Percentiles rank a stretch among this genome's conserved stretches.
Evolutionary conservation across 2,113 vertebrate genomes (phyloP).

Genomic region (Pluvialis apricaria): DNA sequence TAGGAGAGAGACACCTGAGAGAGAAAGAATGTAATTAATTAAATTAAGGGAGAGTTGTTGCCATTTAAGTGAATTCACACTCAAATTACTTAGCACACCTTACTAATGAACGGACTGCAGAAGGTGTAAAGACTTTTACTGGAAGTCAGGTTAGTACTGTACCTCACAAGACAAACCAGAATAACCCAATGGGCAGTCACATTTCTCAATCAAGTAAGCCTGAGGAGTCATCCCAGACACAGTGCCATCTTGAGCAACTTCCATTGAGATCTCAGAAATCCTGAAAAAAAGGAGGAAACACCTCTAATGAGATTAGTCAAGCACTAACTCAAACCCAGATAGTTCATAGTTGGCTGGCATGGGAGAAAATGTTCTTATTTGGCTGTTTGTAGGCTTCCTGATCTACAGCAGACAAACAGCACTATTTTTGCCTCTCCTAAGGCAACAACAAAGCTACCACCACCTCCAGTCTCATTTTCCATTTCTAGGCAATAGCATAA

Average conservation of each 20-base stretch:
- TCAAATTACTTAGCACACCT: background rate
- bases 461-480: background rate
- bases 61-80: background rate
- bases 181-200: conserved; percentile 88
- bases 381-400: background rate
- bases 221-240: conserved; percentile 73
- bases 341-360: background rate
- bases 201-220: conserved; percentile 87
- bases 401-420: background rate
- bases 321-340: background rate
- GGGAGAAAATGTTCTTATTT: background rate
- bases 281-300: conserved; percentile 58
- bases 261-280: conserved; percentile 94
- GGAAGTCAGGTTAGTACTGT: background rate
- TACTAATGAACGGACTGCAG: background rate
- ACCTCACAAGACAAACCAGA: conserved; percentile 96
- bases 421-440: background rate
- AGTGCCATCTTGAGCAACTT: conserved; percentile 81
- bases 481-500: background rate
- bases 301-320: background rate
- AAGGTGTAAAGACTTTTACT: background rate
- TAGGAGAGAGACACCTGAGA: background rate
- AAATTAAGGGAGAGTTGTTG: background rate
- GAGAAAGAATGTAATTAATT: background rate
- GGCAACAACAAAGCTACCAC: background rate